These are phyloP conservation scores for Eulemur mongoz DNA, from an alignment of 2,797 vertebrate species.

Conservation along the genomic window DNA sequence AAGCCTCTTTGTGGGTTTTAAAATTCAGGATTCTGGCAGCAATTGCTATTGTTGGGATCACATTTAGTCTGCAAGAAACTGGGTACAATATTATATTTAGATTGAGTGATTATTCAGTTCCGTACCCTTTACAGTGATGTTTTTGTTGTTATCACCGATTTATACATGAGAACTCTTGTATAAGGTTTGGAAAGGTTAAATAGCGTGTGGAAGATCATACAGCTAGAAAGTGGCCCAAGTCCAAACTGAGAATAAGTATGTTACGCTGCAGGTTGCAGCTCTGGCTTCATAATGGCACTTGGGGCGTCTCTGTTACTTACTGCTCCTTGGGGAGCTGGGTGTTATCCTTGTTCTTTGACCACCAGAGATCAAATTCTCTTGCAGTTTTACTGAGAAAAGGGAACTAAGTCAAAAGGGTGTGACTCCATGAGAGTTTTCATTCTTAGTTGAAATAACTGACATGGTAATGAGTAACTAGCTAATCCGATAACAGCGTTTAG, in stretches of 20 bases:
- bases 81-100: neutral
- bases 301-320: neutral
- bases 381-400: constrained; percentile 14
- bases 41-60: neutral
- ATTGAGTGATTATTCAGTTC: neutral
- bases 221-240: neutral
- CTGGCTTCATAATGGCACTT: neutral
- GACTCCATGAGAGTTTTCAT: neutral
- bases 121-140: neutral
- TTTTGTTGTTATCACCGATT: neutral
- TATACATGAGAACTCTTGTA: neutral
- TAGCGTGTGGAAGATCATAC: neutral
- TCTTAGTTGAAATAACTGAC: constrained; percentile 4
- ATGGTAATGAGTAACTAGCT: constrained; percentile 41
- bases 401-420: neutral
- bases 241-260: neutral
- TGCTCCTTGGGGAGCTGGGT: neutral
- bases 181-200: neutral
- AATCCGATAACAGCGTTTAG: neutral
- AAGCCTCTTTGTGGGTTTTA: neutral
- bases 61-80: neutral
- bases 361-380: neutral
- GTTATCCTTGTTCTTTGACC: neutral
- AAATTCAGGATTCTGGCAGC: neutral
- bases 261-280: neutral